Evolutionary conservation across 2,113 vertebrate species (phyloP).

Genomic region (Macquaria ambigua): DNA sequence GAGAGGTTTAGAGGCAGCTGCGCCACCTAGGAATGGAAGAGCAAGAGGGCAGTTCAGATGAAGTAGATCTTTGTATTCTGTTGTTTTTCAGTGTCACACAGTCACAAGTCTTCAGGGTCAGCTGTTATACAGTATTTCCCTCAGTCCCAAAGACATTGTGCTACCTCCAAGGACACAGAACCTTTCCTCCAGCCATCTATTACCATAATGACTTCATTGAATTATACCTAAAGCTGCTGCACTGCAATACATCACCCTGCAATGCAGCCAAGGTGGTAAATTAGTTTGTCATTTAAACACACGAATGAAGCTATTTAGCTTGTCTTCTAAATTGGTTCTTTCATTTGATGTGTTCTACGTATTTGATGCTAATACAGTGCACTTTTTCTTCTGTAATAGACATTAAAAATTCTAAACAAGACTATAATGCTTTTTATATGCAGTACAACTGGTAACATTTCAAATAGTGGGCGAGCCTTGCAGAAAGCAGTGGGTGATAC

Average conservation of each 20-base stretch:
- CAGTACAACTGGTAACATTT: background rate
- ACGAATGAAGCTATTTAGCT: slow-evolving; percentile 38
- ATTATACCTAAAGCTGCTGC: slow-evolving; percentile 36
- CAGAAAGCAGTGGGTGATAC: background rate
- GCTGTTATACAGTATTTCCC: background rate
- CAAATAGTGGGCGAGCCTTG: background rate
- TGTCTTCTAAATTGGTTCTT: slow-evolving; percentile 46
- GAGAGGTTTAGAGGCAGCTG: slow-evolving; percentile 92
- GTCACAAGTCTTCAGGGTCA: background rate
- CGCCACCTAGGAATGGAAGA: slow-evolving; percentile 85
- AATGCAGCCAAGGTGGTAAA: slow-evolving; percentile 18
- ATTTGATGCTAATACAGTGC: slow-evolving; percentile 57
- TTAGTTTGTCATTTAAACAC: slow-evolving; percentile 47
- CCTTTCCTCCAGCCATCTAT: slow-evolving; percentile 53
- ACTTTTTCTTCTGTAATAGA: slow-evolving; percentile 4
- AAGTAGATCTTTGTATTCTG: background rate
- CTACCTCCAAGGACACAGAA: slow-evolving; percentile 54
- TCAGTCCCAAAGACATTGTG: slow-evolving; percentile 38
- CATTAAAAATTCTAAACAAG: slow-evolving; percentile 25
- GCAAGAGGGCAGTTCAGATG: background rate
- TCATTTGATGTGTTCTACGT: slow-evolving; percentile 36
- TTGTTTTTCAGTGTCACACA: background rate
- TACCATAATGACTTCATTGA: slow-evolving; percentile 63
- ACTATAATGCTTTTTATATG: slow-evolving; percentile 17
- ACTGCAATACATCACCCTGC: slow-evolving; percentile 8